Base-by-base conservation (phyloP, 1,140 invertebrate species). In the Euschistus heros region DNA sequence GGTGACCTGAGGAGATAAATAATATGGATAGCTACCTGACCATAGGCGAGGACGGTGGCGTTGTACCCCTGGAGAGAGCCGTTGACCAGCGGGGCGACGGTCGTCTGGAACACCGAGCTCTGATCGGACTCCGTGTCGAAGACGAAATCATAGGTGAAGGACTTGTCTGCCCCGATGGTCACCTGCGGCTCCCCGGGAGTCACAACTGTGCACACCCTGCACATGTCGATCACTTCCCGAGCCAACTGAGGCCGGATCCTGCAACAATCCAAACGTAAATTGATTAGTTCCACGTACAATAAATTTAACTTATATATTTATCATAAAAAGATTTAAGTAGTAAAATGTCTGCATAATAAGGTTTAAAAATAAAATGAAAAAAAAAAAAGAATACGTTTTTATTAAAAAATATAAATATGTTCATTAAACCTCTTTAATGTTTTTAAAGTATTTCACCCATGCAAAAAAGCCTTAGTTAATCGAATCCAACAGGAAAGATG, bases 91-190 rank as follows among this genome's bases (percentile, higher is more conserved):
- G 83, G 80, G 47, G 85, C 81, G 26, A 97, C 92, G 75, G 91
- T 94, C 0, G 80, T 82, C n/a, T 86, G 81, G 74, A 97, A 98
- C 26, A 98, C 86, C 74, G 80, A 92, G 85, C 69, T 80, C 73
- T 94, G 90, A 59, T 80, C 79, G n/a, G 82, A 79, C 62, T 78
- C 80, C 6, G 83, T 85, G 74, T 95, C 91, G 74, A 97, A 95
- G 5, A 98, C 94, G 79, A 90, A 88, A 78, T 99, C 94, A 76
- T 96, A 99, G 7, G 97, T 98, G 79, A 98, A 99, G 42, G 89
- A 86, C 73, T 95, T 91, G 75, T 98, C 94, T 18, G 88, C 86
- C 55, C 94, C 95, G 8, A 99, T 80, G 66, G 92, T 88, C 1
- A 98, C 86, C 74, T 98, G 92, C 0, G 94, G 90, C 69, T 94